These are phyloP conservation scores for Heliothis subflexa DNA, from an alignment of 1,140 invertebrate genomes.

Conservation along the genomic window DNA sequence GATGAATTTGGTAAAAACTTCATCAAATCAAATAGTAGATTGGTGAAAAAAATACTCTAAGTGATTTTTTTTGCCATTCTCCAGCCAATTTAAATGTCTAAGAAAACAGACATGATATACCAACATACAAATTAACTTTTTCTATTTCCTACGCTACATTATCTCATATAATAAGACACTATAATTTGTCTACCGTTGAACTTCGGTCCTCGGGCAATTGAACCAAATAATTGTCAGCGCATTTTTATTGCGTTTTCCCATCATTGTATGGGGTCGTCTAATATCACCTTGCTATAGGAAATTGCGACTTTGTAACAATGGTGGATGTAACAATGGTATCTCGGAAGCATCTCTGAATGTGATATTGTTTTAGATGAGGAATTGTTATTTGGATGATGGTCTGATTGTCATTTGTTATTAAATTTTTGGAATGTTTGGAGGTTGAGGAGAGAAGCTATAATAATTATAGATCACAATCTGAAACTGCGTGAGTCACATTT, in stretches of 20 bases:
- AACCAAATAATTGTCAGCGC: conserved; percentile 59
- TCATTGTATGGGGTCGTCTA: conserved; percentile 53
- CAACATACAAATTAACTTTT: conserved; percentile 25
- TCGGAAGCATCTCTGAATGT: conserved; percentile 36
- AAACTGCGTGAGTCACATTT: not conserved
- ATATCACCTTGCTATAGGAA: conserved; percentile 46
- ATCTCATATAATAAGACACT: conserved; percentile 32
- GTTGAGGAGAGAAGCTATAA: not conserved
- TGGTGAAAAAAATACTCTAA: not conserved
- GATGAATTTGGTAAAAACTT: too few species aligned
- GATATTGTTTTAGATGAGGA: conserved; percentile 45
- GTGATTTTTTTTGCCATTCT: not conserved
- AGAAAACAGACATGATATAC: conserved; percentile 18
- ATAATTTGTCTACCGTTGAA: conserved; percentile 49
- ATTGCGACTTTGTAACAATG: conserved; percentile 47
- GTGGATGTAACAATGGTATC: conserved; percentile 40
- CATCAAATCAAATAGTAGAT: not conserved
- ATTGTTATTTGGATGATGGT: conserved; percentile 9
- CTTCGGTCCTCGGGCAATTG: conserved; percentile 58
- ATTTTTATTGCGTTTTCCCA: conserved; percentile 54
- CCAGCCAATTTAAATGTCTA: conserved; percentile 18
- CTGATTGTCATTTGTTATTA: conserved; percentile 3
- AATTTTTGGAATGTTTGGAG: not conserved
- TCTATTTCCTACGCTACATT: conserved; percentile 15
- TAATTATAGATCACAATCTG: not conserved